Conservation (phyloP, 2,888 invertebrate genomes). For the Schrankia costaestrigalis region DNA sequence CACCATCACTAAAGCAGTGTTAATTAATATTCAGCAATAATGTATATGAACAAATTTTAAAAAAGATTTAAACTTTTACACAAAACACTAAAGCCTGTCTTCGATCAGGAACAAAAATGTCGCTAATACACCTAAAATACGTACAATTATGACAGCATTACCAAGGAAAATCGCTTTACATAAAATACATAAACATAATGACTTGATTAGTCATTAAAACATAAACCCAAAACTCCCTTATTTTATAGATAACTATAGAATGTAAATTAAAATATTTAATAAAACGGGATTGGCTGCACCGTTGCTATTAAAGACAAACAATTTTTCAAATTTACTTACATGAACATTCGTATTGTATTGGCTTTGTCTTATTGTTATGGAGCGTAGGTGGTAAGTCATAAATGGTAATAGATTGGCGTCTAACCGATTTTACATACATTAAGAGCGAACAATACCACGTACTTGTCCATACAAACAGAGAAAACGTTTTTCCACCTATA, state of each 20-base stretch:
- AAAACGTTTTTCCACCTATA: no score
- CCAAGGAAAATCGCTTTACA: conserved; percentile 74
- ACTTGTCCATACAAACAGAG: no score
- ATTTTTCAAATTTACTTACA: no score
- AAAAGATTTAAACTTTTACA: neutral
- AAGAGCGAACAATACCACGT: no score
- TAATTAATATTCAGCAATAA: no score
- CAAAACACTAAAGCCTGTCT: no score
- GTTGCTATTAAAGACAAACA: no score
- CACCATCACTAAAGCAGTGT: neutral
- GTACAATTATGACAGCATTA: conserved; percentile 59
- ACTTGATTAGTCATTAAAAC: conserved; percentile 49
- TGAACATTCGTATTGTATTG: no score
- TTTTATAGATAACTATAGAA: conserved; percentile 49
- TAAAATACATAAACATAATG: conserved; percentile 45
- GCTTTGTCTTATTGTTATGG: no score
- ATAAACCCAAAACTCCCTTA: conserved; percentile 48
- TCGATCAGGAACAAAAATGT: conserved; percentile 40
- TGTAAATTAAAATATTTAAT: conserved; percentile 51
- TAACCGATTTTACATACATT: no score
- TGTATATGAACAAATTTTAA: conserved; percentile 10
- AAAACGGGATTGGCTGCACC: conserved; percentile 44
- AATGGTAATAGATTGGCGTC: no score
- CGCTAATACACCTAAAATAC: conserved; percentile 35
- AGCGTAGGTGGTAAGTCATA: no score